phyloP scores from a whole-genome alignment of 2,113 vertebrate species.

The Chlamydotis undulata region DNA sequence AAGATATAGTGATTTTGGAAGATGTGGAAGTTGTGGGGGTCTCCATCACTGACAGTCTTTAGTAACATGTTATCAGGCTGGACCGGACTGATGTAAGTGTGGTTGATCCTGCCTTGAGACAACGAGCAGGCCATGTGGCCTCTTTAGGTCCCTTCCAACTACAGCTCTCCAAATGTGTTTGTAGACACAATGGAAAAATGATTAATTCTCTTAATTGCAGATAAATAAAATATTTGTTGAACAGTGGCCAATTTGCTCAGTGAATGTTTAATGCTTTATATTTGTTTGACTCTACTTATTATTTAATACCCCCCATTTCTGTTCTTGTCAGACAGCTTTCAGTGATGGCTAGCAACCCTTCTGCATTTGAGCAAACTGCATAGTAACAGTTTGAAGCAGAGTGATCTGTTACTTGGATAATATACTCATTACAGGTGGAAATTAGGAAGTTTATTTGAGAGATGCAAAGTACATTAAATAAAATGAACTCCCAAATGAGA shows the following conservation, averaged over 20 bases:
- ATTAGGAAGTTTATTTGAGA: constrained; percentile 18
- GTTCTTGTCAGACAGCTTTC: background rate
- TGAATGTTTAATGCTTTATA: background rate
- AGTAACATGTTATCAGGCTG: background rate
- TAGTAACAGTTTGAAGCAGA: background rate
- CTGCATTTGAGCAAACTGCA: background rate
- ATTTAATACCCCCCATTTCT: background rate
- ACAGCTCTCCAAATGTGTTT: background rate
- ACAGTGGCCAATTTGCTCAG: background rate
- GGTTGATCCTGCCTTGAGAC: background rate
- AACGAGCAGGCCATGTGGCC: rapidly evolving
- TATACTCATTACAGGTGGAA: background rate
- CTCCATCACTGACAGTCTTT: background rate
- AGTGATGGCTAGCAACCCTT: background rate
- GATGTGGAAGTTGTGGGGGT: background rate
- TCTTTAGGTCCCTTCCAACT: background rate
- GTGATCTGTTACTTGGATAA: background rate
- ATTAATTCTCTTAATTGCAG: constrained; percentile 4
- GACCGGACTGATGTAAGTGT: background rate
- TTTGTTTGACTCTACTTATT: background rate
- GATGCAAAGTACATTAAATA: constrained; percentile 12
- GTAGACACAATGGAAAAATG: background rate
- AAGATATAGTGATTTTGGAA: background rate
- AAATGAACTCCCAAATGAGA: background rate
- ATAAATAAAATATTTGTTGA: background rate